Conservation (phyloP, 2,797 vertebrate species). For the Poeciliopsis turneri region DNA sequence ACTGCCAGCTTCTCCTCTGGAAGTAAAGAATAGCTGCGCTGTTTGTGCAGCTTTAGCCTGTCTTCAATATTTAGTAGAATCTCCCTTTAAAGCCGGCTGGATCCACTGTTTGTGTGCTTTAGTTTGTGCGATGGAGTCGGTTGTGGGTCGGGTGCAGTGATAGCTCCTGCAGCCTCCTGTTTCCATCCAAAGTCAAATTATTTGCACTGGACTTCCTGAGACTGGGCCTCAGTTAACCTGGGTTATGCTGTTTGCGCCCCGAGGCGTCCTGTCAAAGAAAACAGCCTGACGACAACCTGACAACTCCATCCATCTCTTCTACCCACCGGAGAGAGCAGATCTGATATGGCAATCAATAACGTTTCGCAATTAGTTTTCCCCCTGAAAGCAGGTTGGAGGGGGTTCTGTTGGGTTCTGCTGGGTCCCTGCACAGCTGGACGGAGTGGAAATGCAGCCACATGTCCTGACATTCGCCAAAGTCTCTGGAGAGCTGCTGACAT, state of each 20-base stretch:
- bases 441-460: constrained; percentile 69
- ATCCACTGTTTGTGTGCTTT: too few relatives aligned
- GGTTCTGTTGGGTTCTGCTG: constrained; percentile 22
- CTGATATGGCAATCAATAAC: constrained; percentile 81
- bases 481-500: constrained; percentile 76
- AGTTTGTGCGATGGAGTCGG: too few relatives aligned
- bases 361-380: constrained; percentile 82
- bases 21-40: too few relatives aligned
- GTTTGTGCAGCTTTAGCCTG: too few relatives aligned
- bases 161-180: neutral
- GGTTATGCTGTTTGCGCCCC: constrained; percentile 68
- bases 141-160: too few relatives aligned
- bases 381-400: constrained; percentile 37
- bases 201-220: constrained; percentile 35
- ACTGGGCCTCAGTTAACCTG: constrained; percentile 68
- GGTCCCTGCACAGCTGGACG: constrained; percentile 78
- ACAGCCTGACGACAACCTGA: constrained; percentile 80
- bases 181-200: constrained; percentile 66
- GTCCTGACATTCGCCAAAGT: constrained; percentile 77
- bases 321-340: constrained; percentile 76
- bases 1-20: too few relatives aligned
- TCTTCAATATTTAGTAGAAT: too few relatives aligned
- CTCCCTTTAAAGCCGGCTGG: too few relatives aligned
- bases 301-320: constrained; percentile 85
- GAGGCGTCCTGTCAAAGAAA: constrained; percentile 75